Evolutionary conservation across 1,140 invertebrate genomes (phyloP).

Genomic region (Platyscapa corneri): DNA sequence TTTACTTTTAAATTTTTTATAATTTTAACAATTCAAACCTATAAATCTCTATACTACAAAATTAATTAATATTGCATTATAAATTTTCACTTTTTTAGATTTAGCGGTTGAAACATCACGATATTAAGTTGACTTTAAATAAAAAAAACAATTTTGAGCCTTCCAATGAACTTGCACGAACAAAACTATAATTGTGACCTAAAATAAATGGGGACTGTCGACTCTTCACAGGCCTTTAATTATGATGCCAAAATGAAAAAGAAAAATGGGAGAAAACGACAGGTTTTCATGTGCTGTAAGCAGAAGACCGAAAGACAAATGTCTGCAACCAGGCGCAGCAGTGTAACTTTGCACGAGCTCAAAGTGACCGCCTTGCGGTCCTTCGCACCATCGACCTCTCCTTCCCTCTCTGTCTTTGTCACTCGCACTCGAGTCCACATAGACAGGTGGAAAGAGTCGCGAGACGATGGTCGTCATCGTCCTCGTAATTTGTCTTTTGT

Average conservation of each 20-base stretch:
- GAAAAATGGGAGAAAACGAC: slow-evolving; percentile 40
- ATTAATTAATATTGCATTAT: too few relatives aligned
- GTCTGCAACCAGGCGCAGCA: background rate
- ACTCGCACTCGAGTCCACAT: background rate
- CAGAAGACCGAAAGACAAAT: slow-evolving; percentile 34
- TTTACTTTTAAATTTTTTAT: too few relatives aligned
- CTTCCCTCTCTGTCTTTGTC: background rate
- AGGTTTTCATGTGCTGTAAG: slow-evolving; percentile 9
- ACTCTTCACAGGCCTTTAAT: slow-evolving; percentile 12
- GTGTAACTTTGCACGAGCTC: slow-evolving; percentile 8
- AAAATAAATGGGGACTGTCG: background rate
- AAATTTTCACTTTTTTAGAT: too few relatives aligned
- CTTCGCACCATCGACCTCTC: slow-evolving; percentile 2
- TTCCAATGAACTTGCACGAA: background rate
- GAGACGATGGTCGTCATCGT: slow-evolving; percentile 59
- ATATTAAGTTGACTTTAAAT: too few relatives aligned
- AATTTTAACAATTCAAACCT: too few relatives aligned
- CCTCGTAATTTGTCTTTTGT: slow-evolving; percentile 73
- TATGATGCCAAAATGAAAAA: background rate
- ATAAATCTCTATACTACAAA: too few relatives aligned
- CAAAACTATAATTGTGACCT: background rate
- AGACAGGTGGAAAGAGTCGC: slow-evolving; percentile 70
- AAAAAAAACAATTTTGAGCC: background rate
- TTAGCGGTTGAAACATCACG: background rate
- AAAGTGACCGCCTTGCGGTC: slow-evolving; percentile 30